Evolutionary conservation across 2,888 invertebrate species (phyloP).

Genomic region (Hedya salicella): DNA sequence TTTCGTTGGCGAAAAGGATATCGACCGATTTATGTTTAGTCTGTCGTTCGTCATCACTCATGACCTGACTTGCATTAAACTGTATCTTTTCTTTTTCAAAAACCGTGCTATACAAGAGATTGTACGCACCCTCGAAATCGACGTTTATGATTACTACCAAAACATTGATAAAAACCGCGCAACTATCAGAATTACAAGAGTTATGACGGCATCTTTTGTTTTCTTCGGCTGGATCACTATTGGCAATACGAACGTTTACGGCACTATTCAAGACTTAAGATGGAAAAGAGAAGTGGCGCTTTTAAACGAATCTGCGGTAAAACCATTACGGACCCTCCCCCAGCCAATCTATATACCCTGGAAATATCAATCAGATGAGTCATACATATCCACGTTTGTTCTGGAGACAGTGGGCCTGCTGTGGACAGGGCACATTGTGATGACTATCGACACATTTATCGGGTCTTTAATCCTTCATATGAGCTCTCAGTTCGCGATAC

Average conservation of each 20-base stretch:
- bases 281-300: conserved; percentile 67
- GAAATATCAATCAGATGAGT: conserved; percentile 68
- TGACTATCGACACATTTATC: conserved; percentile 78
- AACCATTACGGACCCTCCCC: conserved; percentile 68
- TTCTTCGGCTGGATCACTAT: conserved; percentile 80
- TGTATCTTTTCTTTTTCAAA: conserved; percentile 76
- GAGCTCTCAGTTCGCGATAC: conserved; percentile 72
- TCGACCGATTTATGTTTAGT: conserved; percentile 79
- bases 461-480: conserved; percentile 76
- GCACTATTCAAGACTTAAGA: conserved; percentile 68
- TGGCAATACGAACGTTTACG: conserved; percentile 71
- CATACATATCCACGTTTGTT: conserved; percentile 70
- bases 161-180: conserved; percentile 62
- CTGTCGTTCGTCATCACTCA: conserved; percentile 80
- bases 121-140: conserved; percentile 70
- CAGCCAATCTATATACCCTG: conserved; percentile 81
- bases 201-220: conserved; percentile 68
- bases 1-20: conserved; percentile 75
- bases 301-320: conserved; percentile 60
- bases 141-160: conserved; percentile 70
- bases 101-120: conserved; percentile 73
- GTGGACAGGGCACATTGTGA: conserved; percentile 80
- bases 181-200: conserved; percentile 66
- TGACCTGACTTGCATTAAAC: conserved; percentile 74
- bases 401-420: conserved; percentile 73